Evolutionary conservation across 2,888 invertebrate genomes (phyloP).

Genomic region (Conops quadrifasciatus): DNA sequence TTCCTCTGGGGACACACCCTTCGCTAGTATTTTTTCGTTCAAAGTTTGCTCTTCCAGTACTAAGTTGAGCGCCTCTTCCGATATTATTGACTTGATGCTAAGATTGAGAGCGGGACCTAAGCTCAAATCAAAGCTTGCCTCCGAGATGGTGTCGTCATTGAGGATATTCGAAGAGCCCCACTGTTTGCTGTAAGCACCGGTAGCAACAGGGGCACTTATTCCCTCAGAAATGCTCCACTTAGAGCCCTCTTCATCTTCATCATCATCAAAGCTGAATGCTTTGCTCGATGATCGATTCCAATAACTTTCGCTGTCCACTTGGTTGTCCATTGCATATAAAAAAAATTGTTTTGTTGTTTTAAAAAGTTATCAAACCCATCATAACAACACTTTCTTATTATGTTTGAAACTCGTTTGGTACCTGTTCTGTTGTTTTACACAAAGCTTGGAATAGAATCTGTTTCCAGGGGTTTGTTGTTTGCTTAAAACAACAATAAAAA

Average conservation of each 20-base stretch:
- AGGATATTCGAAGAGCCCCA: slow-evolving; percentile 48
- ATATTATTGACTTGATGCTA: slow-evolving; percentile 60
- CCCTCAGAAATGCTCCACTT: slow-evolving; percentile 33
- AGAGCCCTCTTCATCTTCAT: slow-evolving; percentile 69
- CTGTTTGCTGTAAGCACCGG: slow-evolving; percentile 43
- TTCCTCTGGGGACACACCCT: slow-evolving; percentile 61
- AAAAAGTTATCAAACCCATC: too few species aligned
- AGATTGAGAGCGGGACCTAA: slow-evolving; percentile 53
- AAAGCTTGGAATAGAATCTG: too few species aligned
- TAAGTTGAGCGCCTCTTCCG: slow-evolving; percentile 56
- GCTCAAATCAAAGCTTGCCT: slow-evolving; percentile 60
- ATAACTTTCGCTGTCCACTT: slow-evolving; percentile 74
- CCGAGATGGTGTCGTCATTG: slow-evolving; percentile 61
- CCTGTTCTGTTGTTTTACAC: too few species aligned
- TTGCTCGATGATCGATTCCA: slow-evolving; percentile 80
- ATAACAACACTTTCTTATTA: too few species aligned
- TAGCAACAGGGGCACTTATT: slow-evolving; percentile 49
- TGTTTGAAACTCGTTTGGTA: too few species aligned
- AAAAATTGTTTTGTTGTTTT: slow-evolving; percentile 1
- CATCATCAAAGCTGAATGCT: slow-evolving; percentile 82
- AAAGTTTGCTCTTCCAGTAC: slow-evolving; percentile 58
- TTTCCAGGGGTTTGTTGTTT: too few species aligned
- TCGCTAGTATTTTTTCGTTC: slow-evolving; percentile 56
- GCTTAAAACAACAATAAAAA: too few species aligned
- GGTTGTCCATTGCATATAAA: slow-evolving; percentile 54